Evolutionary conservation across 2,113 vertebrate genomes (phyloP).

Genomic region (Saccopteryx leptura): DNA sequence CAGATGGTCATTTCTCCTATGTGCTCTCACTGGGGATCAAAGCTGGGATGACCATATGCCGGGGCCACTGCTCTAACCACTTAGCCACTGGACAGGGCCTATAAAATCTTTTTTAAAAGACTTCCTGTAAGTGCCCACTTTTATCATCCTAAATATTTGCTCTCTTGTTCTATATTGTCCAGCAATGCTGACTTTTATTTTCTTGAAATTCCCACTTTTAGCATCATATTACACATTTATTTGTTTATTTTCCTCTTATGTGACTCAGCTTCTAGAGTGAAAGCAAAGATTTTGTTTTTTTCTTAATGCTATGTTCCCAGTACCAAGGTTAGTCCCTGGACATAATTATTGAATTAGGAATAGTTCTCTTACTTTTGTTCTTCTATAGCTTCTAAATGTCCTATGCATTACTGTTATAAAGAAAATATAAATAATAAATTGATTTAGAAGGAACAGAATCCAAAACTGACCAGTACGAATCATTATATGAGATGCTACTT

Average conservation of each 20-base stretch:
- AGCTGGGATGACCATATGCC: too few relatives aligned
- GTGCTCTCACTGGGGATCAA: too few relatives aligned
- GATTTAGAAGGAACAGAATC: background rate
- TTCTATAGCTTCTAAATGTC: background rate
- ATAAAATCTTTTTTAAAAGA: background rate
- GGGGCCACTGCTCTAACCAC: too few relatives aligned
- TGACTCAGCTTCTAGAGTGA: background rate
- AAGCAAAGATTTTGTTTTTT: background rate
- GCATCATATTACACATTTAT: background rate
- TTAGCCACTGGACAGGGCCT: too few relatives aligned
- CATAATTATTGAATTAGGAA: background rate
- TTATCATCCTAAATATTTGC: background rate
- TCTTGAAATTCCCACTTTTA: background rate
- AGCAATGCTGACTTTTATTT: background rate
- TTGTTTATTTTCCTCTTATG: conserved; percentile 48
- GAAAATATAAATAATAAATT: conserved; percentile 44
- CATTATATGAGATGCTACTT: background rate
- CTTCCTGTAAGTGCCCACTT: background rate
- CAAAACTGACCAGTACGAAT: background rate
- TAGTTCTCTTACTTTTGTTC: background rate
- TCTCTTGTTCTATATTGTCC: background rate
- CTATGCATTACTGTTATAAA: background rate
- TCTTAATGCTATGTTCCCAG: background rate
- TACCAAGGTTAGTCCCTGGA: background rate
- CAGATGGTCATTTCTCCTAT: too few relatives aligned